Base-by-base conservation (phyloP, 1,140 invertebrate genomes). In the Drosophila pseudoobscura region DNA sequence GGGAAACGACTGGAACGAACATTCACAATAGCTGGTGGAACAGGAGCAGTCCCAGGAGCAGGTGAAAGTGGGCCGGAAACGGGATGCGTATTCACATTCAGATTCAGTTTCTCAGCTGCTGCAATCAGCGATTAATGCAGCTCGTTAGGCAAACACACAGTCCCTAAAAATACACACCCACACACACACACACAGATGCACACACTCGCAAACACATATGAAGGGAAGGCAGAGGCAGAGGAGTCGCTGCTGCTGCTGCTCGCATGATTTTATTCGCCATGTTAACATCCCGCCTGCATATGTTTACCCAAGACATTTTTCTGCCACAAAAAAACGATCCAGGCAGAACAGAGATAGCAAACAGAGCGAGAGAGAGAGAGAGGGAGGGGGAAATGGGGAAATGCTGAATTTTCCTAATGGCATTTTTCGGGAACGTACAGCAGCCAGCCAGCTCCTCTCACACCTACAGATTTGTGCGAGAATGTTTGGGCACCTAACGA, bases 61-160 rank as follows among this genome's bases (percentile, higher is more conserved):
- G 44, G 63, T 68, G 63, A 26, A 20, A 35, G 35, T 51, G 29
- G 64, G 64, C 52, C 52, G 45, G 52, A 57, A 57, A 49, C 63
- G 13, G 50, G 45, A 55, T 69, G 24, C 64, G 52, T 45, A 44
- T 57, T 56, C 8, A 24, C 22, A 44, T 58, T 64, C 70, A 17
- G 47, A 50, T 39, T 35, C 72, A 24, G 26, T 58, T 46, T 43
- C 54, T 64, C 75, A 54, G 63, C 66, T 66, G 64, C 63, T 87
- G 75, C 82, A 87, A 87, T 87, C 82, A 87, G 70, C 78, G 78
- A 80, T 65, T 78, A 88, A 88, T 87, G 82, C 83, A 87, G 80
- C 84, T 85, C 82, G 82, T 87, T 85, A 78, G 82, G 82, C 83
- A 85, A 88, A 85, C 74, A 85, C 77, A 58, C 51, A 69, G 45